Percentiles rank a stretch among this genome's conserved stretches.
These are phyloP conservation scores for Euclidia mi DNA, from an alignment of 2,888 invertebrate species.

Conservation along the genomic window DNA sequence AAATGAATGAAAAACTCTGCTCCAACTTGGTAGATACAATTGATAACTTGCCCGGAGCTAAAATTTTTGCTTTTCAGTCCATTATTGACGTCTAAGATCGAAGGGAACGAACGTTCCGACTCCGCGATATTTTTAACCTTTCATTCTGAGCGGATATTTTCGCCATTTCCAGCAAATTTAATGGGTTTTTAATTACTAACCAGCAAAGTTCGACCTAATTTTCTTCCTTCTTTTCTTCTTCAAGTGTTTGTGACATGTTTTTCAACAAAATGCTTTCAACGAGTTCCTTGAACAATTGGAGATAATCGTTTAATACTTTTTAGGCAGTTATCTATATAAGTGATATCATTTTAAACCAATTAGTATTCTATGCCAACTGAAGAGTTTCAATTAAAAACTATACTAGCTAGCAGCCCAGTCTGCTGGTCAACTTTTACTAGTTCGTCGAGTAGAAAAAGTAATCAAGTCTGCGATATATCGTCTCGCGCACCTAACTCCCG, in stretches of 20 bases:
- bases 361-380: conserved; percentile 34
- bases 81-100: conserved; percentile 77
- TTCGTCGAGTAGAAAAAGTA: conserved; percentile 81
- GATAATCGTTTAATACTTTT: not conserved
- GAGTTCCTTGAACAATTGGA: not conserved
- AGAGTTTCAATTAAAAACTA: conserved; percentile 80
- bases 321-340: not conserved
- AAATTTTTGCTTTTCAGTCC: conserved; percentile 80
- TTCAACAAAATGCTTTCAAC: conserved; percentile 10
- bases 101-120: conserved; percentile 64
- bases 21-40: conserved; percentile 81
- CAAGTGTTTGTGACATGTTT: conserved; percentile 24
- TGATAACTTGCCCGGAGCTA: conserved; percentile 82
- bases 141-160: conserved; percentile 57
- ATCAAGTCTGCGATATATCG: conserved; percentile 83
- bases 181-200: conserved; percentile 49
- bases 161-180: conserved; percentile 53
- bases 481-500: conserved; percentile 67
- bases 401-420: conserved; percentile 70
- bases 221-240: conserved; percentile 23
- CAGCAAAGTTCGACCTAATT: conserved; percentile 27
- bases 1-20: conserved; percentile 82
- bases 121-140: conserved; percentile 66
- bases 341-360: not conserved
- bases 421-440: conserved; percentile 86